Evolutionary conservation across 1,140 invertebrate species (phyloP).

Genomic region (Teleopsis dalmanni): DNA sequence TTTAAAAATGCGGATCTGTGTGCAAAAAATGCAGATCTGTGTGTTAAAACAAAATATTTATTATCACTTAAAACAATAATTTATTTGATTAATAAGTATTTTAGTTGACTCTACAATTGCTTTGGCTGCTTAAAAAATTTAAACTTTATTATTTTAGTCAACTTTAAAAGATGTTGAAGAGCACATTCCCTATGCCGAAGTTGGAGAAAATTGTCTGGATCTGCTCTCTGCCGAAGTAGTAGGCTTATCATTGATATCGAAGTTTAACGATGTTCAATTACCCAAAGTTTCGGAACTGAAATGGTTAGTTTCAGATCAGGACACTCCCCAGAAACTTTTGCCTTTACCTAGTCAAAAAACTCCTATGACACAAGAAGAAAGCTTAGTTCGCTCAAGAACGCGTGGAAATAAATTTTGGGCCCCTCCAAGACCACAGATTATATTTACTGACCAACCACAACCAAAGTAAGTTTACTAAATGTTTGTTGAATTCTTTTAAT

Average conservation of each 20-base stretch:
- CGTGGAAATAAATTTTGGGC: conserved; percentile 77
- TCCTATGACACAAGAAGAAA: conserved; percentile 57
- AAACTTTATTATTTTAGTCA: background rate
- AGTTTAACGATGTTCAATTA: conserved; percentile 69
- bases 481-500: background rate
- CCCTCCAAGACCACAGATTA: conserved; percentile 75
- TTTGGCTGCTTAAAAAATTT: conserved; percentile 3
- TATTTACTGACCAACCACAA: conserved; percentile 67
- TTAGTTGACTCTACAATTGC: too few species aligned
- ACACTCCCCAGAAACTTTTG: conserved; percentile 68
- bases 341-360: conserved; percentile 63
- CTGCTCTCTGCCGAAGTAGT: conserved; percentile 66
- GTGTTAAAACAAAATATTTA: too few species aligned
- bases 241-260: conserved; percentile 66
- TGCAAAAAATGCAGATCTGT: too few species aligned
- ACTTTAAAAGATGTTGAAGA: conserved; percentile 2
- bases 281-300: conserved; percentile 71
- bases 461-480: conserved; percentile 52
- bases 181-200: conserved; percentile 18
- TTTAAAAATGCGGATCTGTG: too few species aligned
- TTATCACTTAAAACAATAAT: too few species aligned
- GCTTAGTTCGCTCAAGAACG: conserved; percentile 40
- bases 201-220: conserved; percentile 14
- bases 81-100: too few species aligned
- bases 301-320: conserved; percentile 72